These are phyloP conservation scores for Amphimedon queenslandica DNA, from an alignment of 37 sponge, comb jelly and placozoan genomes.

Conservation along the genomic window DNA sequence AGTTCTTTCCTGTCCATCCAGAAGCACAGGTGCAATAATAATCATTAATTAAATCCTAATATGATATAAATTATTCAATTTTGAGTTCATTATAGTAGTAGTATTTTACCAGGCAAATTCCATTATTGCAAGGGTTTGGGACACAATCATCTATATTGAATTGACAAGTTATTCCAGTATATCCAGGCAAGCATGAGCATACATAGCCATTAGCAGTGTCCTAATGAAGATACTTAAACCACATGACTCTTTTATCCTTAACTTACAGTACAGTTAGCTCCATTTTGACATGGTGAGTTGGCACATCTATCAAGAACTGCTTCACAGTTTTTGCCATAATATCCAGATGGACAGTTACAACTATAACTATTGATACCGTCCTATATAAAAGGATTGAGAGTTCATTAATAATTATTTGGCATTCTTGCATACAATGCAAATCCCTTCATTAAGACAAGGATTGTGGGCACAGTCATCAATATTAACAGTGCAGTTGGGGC, in stretches of 20 bases:
- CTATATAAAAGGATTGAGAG: background rate
- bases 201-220: constrained; percentile 18
- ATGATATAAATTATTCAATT: background rate
- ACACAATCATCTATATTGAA: constrained; percentile 23
- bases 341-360: background rate
- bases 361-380: background rate
- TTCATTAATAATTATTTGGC: background rate
- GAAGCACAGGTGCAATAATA: constrained; percentile 26
- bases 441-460: constrained; percentile 22
- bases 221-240: too few relatives aligned
- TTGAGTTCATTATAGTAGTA: background rate
- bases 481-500: constrained; percentile 21
- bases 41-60: constrained; percentile 26
- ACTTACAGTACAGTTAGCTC: constrained; percentile 15
- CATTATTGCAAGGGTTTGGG: background rate
- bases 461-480: constrained; percentile 39
- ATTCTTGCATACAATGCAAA: background rate
- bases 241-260: too few relatives aligned
- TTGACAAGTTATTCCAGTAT: constrained; percentile 19
- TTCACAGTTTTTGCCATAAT: constrained; percentile 2
- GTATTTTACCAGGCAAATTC: background rate
- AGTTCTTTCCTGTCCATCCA: constrained; percentile 24
- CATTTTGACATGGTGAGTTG: constrained; percentile 29
- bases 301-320: constrained; percentile 22
- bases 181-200: constrained; percentile 26